Evolutionary conservation across 2,797 vertebrate genomes (phyloP), one percentile per base, ranked within the genome.

Genomic region (Zalophus californianus): DNA sequence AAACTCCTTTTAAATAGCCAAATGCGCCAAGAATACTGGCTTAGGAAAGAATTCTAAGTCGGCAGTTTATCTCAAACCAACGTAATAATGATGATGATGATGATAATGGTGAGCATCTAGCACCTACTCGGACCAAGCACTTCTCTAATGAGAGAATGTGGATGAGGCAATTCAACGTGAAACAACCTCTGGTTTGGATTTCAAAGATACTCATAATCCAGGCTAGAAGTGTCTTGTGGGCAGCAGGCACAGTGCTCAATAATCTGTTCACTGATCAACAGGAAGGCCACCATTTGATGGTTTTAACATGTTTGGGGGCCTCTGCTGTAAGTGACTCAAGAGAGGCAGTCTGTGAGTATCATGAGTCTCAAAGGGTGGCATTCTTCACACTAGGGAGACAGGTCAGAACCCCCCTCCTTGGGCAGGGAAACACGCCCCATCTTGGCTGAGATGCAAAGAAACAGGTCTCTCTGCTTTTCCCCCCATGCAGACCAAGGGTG

Each of bases 361-460:
- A 0, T 11, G 41, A 93, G 27, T 83, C 88, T 83, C 21, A 27
- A 73, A 44, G 27, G 35, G 13, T 20, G 48, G 68, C 10, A 72
- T 92, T 62, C 91, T 96, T 68, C 52, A 60, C n/a, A 12, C 32
- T 13, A 60, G 77, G 29, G 41, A 88, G 35, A 70, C 27, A 68
- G 87, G 52, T 70, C 68, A 75, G 86, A 82, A 72, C 16, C 32
- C 44, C 60, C 15, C 20, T 23, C 7, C 41, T 6, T 0, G 44
- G 41, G 41, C 52, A 68, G 78, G 77, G 72, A 86, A 58, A 80
- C 79, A 78, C 6, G 60, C 41, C 82, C 96, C 86, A n/a, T 93
- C 35, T 70, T 44, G 82, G 82, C 91, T 35, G 48, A 91, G 64
- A 73, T 60, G 70, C 20, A 89, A 84, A 86, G 35, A 78, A 87